Percentiles rank a stretch among this genome's conserved stretches.
phyloP scores from a whole-genome alignment of 2,797 vertebrate species.

The Sebastolobus alascanus region DNA sequence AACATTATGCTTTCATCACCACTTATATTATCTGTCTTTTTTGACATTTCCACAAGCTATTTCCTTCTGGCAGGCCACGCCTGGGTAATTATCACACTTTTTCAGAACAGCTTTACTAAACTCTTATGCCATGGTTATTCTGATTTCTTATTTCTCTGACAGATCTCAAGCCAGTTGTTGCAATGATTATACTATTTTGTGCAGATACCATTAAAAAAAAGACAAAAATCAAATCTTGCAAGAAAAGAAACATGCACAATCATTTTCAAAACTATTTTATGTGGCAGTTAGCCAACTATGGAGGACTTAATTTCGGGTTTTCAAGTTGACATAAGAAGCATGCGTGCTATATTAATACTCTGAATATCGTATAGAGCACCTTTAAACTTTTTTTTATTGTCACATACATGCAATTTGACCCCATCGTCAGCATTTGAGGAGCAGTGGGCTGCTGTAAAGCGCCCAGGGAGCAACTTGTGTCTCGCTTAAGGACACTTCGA shows the following conservation, averaged over 20 bases:
- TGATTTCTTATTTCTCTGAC: slow-evolving; percentile 17
- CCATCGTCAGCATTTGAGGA: neutral
- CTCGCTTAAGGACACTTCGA: too few relatives aligned
- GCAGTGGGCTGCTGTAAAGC: too few relatives aligned
- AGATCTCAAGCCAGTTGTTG: slow-evolving; percentile 10
- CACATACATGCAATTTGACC: neutral
- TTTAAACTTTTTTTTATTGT: neutral
- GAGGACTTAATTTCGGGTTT: neutral
- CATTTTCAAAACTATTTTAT: neutral
- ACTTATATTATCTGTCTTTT: slow-evolving; percentile 27
- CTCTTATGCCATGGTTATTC: neutral
- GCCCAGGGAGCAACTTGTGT: too few relatives aligned
- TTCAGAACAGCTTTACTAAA: slow-evolving; percentile 20
- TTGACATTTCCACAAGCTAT: slow-evolving; percentile 38
- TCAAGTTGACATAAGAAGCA: neutral
- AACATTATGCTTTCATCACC: slow-evolving; percentile 47
- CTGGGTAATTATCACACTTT: slow-evolving; percentile 28
- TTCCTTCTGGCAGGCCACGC: slow-evolving; percentile 24
- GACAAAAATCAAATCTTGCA: neutral
- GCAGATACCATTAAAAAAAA: neutral
- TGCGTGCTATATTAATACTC: neutral
- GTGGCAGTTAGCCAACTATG: neutral
- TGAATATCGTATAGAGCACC: neutral
- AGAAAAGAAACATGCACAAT: neutral
- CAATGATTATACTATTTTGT: neutral